Evolutionary conservation across 2,797 vertebrate genomes (phyloP), one percentile per base, ranked within the genome.

Genomic region (Sternotherus odoratus): DNA sequence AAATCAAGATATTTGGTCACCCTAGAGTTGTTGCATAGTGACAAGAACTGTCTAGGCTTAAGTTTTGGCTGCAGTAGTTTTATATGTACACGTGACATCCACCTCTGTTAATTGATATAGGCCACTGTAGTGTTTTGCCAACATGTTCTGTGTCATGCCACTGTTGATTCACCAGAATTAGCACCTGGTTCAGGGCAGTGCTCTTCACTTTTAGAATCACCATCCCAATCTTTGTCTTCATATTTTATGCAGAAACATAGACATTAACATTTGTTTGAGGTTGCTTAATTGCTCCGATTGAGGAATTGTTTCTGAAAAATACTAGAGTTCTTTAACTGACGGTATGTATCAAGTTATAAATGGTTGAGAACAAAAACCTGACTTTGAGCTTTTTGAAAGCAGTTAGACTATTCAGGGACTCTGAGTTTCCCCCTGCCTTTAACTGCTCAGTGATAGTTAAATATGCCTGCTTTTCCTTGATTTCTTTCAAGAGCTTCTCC

Each of bases 111-210:
- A 1, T 30, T 77, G 11, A 78, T 80, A 80, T 63, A 21, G 10
- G 36, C 50, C 46, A 8, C n/a, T 13, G 6, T 15, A 33, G 28
- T 60, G 56, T 33, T 33, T 30, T 28, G 56, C 26, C 56, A 57
- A 28, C 56, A 30, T 30, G 23, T 57, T 30, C 28, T 60, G 56
- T 28, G 2, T 7, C 12, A 3, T 60, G 43, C 49, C 78, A 10
- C 13, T 0, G 0, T 1, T 0, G 0, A 56, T 56, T 56, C 51
- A 21, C 51, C 19, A 51, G 51, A 56, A 21, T 56, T 72, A 43
- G 85, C 75, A 23, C 46, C 63, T 50, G 17, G 75, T 16, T 72
- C 23, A 12, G 13, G 56, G 28, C 6, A 56, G 46, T 57, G 0
- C 46, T 53, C 28, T 46, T n/a, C 23, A 43, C 48, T 26, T 72